A percentile compares a stretch with the other conserved stretches of the same genome.
Evolutionary conservation across 2,888 invertebrate species (phyloP).

Genomic region (Spilarctia lutea): DNA sequence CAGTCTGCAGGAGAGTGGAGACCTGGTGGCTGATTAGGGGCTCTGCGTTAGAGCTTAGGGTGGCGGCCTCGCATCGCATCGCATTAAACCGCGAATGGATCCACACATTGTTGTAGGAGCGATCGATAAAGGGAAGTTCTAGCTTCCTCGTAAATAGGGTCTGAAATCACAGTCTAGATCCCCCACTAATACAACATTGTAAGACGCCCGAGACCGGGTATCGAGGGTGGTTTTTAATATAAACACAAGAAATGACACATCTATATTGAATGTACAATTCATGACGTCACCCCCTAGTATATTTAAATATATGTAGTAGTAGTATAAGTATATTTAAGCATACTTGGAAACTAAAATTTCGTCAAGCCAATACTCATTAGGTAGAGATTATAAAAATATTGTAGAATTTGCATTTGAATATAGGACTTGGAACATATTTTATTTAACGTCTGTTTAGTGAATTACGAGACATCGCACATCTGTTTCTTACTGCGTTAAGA

Average conservation of each 20-base stretch:
- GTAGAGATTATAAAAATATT: neutral
- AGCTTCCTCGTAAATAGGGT: too few relatives aligned
- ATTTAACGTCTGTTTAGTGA: neutral
- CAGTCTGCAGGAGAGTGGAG: neutral
- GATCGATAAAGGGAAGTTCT: neutral
- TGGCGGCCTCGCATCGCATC: neutral
- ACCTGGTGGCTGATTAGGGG: neutral
- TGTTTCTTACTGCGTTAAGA: conserved; percentile 2
- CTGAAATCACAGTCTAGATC: too few relatives aligned
- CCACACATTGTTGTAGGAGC: neutral
- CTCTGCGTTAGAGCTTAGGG: neutral
- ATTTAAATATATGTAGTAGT: too few relatives aligned
- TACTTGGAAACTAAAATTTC: neutral
- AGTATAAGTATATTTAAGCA: too few relatives aligned
- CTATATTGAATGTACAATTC: too few relatives aligned
- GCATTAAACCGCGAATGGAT: neutral
- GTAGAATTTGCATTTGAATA: neutral
- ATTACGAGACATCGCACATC: neutral
- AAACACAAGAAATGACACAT: too few relatives aligned
- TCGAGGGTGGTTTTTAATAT: too few relatives aligned
- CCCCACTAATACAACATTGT: too few relatives aligned
- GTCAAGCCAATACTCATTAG: neutral
- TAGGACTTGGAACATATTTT: neutral
- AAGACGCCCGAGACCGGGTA: too few relatives aligned
- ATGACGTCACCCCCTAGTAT: too few relatives aligned